Evolutionary conservation across 2,888 invertebrate species (phyloP).

Genomic region (Zygaena filipendulae): DNA sequence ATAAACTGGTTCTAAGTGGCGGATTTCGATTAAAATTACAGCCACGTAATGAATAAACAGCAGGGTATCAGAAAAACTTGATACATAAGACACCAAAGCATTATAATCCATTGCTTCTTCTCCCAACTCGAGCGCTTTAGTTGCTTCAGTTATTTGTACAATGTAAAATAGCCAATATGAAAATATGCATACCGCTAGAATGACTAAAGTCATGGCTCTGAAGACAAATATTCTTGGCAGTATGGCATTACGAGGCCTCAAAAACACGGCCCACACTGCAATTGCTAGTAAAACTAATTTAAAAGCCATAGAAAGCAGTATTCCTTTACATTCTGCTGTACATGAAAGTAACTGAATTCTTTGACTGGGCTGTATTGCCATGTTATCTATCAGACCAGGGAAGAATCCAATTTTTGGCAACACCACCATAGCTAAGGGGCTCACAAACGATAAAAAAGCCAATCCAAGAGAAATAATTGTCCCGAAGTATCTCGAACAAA

Average conservation of each 20-base stretch:
- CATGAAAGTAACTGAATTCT: constrained; percentile 81
- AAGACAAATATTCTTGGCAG: constrained; percentile 93
- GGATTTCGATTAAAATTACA: constrained; percentile 91
- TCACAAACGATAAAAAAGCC: constrained; percentile 86
- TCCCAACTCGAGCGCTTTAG: constrained; percentile 81
- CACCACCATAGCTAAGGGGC: constrained; percentile 95
- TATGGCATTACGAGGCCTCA: constrained; percentile 84
- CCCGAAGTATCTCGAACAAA: constrained; percentile 86
- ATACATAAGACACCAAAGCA: constrained; percentile 91
- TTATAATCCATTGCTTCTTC: constrained; percentile 87
- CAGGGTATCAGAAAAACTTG: constrained; percentile 92
- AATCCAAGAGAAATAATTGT: constrained; percentile 82
- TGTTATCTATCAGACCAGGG: constrained; percentile 76
- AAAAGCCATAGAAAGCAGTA: constrained; percentile 90
- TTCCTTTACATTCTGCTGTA: constrained; percentile 94
- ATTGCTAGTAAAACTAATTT: constrained; percentile 89
- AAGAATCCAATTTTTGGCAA: constrained; percentile 91
- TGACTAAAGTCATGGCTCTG: constrained; percentile 86
- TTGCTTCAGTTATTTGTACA: constrained; percentile 87
- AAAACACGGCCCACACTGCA: constrained; percentile 93
- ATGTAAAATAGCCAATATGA: constrained; percentile 99
- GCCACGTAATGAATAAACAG: constrained; percentile 95
- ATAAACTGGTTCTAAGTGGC: constrained; percentile 91
- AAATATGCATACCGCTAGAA: constrained; percentile 92
- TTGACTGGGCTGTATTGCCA: constrained; percentile 75